Evolutionary conservation across 1,140 invertebrate genomes (phyloP), one percentile per base, ranked within the genome.

Genomic region (Formica selysi): DNA sequence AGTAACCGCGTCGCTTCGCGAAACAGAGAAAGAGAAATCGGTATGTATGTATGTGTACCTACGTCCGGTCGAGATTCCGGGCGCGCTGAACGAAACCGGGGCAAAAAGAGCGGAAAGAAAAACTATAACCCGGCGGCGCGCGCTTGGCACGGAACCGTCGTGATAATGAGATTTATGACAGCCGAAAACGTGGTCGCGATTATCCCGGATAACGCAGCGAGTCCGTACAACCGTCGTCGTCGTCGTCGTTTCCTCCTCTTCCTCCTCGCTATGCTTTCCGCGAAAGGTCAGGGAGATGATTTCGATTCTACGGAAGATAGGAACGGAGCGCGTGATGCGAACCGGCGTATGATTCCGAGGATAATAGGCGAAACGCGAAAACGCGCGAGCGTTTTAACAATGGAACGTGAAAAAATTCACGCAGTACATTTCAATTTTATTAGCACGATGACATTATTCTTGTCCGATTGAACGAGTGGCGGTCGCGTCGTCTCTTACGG

Each of bases 141-240:
- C 76, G 74, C 74, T 65, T 44, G 70, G 62, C 68, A 38, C 76
- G 76, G 73, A 59, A 86, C 80, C 86, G 87, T 85, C 90, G 85
- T 76, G 90, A 91, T 91, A 91, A 90, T 90, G 90, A 90, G 90
- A 91, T 91, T 91, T 91, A 91, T 90, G 76, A 79, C 41, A 61
- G 76, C 85, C 84, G 81, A 91, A 91, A 90, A 91, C 90, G 90
- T 90, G 90, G 85, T 81, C 86, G 86, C 88, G 89, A 90, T 90
- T 88, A 91, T 59, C 59, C 41, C 54, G 89, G 86, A 84, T 76
- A 76, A 76, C 68, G 29, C 48, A 51, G n/a, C 16, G 29, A 10
- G 22, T 86, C 51, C 38, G 38, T 67, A 51, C 29, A 36, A 22
- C 32, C 8, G 41, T 36, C 13, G 44, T 67, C 41, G 59, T 54